Percentiles rank a stretch among this genome's conserved stretches.
These are phyloP conservation scores for Eleutherodactylus coqui DNA, from an alignment of 2,797 vertebrate genomes.

Conservation along the genomic window DNA sequence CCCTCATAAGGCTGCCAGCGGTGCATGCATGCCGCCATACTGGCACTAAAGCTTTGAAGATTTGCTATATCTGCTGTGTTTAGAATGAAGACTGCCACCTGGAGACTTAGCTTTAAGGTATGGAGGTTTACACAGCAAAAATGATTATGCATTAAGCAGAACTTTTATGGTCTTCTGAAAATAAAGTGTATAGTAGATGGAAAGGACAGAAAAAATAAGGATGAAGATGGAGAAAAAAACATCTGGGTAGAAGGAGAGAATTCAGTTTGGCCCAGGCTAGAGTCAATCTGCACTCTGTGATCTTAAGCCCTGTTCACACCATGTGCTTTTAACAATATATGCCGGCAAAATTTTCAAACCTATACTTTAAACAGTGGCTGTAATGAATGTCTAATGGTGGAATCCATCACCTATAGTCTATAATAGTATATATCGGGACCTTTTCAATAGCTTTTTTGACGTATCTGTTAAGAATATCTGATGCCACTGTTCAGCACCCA, in stretches of 20 bases:
- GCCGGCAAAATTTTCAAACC: too few species aligned
- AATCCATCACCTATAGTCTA: too few species aligned
- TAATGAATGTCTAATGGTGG: too few species aligned
- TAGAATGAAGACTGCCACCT: constrained; percentile 45
- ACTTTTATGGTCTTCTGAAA: constrained; percentile 1
- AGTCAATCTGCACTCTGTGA: neutral
- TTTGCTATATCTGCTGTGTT: constrained; percentile 38
- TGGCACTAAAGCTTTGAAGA: constrained; percentile 53
- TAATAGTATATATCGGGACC: too few species aligned
- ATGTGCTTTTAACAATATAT: too few species aligned
- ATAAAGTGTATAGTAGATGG: neutral
- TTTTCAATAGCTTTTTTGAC: too few species aligned
- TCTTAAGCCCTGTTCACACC: too few species aligned
- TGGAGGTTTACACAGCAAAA: neutral
- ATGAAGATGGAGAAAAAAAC: neutral
- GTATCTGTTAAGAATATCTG: too few species aligned
- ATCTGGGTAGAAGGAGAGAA: neutral
- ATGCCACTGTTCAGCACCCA: too few species aligned
- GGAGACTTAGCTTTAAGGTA: constrained; percentile 33
- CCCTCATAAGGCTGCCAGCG: constrained; percentile 28
- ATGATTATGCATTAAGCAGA: neutral
- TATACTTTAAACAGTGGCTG: too few species aligned
- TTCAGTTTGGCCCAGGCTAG: neutral
- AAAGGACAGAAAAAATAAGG: neutral
- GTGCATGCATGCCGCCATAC: constrained; percentile 28